Percentiles rank a stretch among this genome's conserved stretches.
phyloP scores from a whole-genome alignment of 1,140 invertebrate species.

The Zaprionus capensis region DNA sequence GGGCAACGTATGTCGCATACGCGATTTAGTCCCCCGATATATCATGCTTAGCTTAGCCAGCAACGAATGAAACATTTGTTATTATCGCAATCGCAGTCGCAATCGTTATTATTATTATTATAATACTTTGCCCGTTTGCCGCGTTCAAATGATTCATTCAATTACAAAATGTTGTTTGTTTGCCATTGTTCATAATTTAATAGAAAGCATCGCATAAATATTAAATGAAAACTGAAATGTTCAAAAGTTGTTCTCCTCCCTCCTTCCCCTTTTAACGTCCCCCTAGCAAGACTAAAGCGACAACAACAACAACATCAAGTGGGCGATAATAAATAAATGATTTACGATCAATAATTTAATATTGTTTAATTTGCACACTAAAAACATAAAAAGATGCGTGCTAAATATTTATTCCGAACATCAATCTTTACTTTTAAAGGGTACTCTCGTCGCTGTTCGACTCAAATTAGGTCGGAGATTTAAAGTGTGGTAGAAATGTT shows the following conservation, averaged over 20 bases:
- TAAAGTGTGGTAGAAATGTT: neutral
- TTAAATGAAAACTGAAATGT: constrained; percentile 49
- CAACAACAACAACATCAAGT: constrained; percentile 55
- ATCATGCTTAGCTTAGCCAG: constrained; percentile 26
- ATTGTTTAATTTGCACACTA: constrained; percentile 38
- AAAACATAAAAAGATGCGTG: constrained; percentile 38
- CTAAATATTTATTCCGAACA: neutral
- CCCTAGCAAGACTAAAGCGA: neutral
- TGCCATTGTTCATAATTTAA: constrained; percentile 53
- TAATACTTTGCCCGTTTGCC: constrained; percentile 74
- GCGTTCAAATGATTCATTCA: constrained; percentile 74
- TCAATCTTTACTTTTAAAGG: constrained; percentile 18
- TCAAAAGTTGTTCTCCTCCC: constrained; percentile 40
- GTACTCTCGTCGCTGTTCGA: neutral
- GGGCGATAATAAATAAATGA: constrained; percentile 65
- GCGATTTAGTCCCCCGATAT: constrained; percentile 70
- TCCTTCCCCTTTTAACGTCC: neutral
- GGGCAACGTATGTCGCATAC: constrained; percentile 35
- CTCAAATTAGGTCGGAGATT: neutral
- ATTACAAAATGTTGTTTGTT: constrained; percentile 64
- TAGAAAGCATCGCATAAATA: constrained; percentile 61
- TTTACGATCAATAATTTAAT: constrained; percentile 66
- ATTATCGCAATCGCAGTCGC: neutral
- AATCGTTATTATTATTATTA: constrained; percentile 60
- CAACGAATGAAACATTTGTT: constrained; percentile 62